Percentiles rank a stretch among this genome's conserved stretches.
These are phyloP conservation scores for Penaeus monodon DNA, from an alignment of 2,888 invertebrate species.

Conservation along the genomic window DNA sequence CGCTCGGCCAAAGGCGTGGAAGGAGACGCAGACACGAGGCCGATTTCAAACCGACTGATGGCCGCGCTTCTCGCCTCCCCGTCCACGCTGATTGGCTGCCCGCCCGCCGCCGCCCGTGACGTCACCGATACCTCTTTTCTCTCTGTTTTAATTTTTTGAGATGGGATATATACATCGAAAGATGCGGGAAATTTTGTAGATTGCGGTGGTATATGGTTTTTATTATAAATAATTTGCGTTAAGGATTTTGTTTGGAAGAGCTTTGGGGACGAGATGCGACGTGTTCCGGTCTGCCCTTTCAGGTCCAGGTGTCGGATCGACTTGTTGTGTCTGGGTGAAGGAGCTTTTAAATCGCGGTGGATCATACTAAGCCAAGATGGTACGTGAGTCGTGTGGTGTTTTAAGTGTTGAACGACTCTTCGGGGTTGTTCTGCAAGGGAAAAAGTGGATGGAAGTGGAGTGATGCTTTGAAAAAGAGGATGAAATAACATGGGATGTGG, in stretches of 20 bases:
- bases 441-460: not conserved
- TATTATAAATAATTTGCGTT: not conserved
- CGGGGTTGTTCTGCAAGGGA: not conserved
- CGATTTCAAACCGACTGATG: constrained; percentile 62
- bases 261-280: constrained; percentile 48
- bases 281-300: constrained; percentile 37
- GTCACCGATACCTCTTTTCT: constrained; percentile 5
- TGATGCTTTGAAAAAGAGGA: not conserved
- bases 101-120: constrained; percentile 32
- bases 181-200: not conserved
- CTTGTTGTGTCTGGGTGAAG: not conserved
- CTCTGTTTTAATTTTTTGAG: not conserved
- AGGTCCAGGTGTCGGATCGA: constrained; percentile 1
- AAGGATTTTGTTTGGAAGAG: not conserved
- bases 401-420: not conserved
- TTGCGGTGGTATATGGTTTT: not conserved
- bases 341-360: constrained; percentile 13
- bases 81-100: constrained; percentile 56
- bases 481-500: constrained; percentile 8
- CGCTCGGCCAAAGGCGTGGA: not conserved
- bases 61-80: constrained; percentile 56
- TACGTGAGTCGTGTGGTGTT: constrained; percentile 1
- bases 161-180: not conserved
- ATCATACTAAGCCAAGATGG: constrained; percentile 44
- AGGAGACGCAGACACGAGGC: constrained; percentile 56